These are phyloP conservation scores for Lasiurus cinereus DNA, from an alignment of 2,113 vertebrate genomes.

Conservation along the genomic window DNA sequence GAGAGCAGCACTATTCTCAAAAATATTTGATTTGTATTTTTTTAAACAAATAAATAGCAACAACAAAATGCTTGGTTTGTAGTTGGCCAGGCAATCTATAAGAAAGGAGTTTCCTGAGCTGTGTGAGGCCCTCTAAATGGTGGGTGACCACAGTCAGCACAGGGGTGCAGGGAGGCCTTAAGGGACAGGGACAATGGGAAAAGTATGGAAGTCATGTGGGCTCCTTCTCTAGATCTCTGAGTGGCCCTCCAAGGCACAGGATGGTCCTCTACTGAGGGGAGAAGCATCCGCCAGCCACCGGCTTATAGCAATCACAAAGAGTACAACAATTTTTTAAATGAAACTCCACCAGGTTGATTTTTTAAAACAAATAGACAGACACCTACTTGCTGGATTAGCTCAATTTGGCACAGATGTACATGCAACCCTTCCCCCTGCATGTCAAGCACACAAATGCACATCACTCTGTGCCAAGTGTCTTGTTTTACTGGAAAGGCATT, in stretches of 20 bases:
- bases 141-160: background rate
- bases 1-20: background rate
- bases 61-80: background rate
- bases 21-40: slow-evolving; percentile 6
- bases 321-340: background rate
- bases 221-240: background rate
- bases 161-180: background rate
- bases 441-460: background rate
- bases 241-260: background rate
- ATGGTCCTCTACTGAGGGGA: background rate
- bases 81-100: background rate
- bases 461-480: rapidly evolving
- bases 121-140: background rate
- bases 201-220: background rate
- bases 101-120: background rate
- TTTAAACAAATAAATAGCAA: background rate
- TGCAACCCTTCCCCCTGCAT: background rate
- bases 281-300: rapidly evolving
- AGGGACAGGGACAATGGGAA: background rate
- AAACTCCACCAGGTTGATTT: background rate
- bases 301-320: rapidly evolving
- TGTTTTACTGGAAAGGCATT: background rate
- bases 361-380: background rate
- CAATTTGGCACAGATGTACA: background rate
- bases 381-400: background rate